Conservation (phyloP, 2,113 vertebrate species). For the Scomber colias region DNA sequence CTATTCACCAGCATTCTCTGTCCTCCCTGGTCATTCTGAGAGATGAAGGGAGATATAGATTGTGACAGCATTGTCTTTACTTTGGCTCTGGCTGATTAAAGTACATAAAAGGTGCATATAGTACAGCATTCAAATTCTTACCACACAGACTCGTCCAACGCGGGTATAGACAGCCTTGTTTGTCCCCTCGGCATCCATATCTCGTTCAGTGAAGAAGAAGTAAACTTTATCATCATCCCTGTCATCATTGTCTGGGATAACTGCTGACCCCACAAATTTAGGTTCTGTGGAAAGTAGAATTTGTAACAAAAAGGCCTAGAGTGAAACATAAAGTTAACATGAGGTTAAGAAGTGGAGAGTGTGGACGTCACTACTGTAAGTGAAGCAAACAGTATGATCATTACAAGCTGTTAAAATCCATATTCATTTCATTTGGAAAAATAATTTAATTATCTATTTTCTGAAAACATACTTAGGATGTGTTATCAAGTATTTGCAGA, state of each 20-base stretch:
- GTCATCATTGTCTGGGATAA: constrained; percentile 97
- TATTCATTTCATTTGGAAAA: background rate
- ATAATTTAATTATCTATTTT: background rate
- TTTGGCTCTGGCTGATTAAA: background rate
- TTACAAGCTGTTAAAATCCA: background rate
- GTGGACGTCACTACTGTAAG: background rate
- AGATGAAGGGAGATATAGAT: constrained; percentile 19
- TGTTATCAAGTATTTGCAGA: background rate
- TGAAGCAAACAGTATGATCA: background rate
- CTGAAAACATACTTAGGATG: background rate
- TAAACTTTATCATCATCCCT: constrained; percentile 95
- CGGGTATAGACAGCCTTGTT: constrained; percentile 89
- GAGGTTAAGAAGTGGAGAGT: background rate
- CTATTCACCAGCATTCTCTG: constrained; percentile 95
- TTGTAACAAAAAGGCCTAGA: background rate
- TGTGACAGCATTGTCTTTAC: constrained; percentile 18
- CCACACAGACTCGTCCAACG: constrained; percentile 92
- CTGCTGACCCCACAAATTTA: constrained; percentile 92
- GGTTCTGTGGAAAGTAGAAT: constrained; percentile 86
- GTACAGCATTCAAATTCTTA: constrained; percentile 74
- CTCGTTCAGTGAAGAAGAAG: constrained; percentile 97
- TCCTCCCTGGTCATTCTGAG: constrained; percentile 95
- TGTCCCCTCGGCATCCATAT: constrained; percentile 86
- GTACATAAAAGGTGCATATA: background rate
- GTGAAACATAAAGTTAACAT: background rate